Base-by-base conservation (phyloP, 2,888 invertebrate genomes). In the Epsilonema sp. region DNA sequence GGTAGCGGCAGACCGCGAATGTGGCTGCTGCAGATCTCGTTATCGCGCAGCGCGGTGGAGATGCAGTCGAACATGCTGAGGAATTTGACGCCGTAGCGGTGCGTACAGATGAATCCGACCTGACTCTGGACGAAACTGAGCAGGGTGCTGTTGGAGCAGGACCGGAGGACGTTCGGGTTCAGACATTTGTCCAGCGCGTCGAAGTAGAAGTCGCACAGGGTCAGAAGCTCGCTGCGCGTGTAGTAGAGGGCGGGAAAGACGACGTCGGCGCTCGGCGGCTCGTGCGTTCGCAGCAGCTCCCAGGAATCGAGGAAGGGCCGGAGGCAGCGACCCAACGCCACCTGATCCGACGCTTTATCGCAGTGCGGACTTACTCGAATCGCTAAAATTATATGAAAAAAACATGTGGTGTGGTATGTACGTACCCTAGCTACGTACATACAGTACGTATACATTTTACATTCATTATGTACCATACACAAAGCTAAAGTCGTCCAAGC, bases 91-190 rank as follows among this genome's bases (percentile, higher is more conserved):
- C 37, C 45, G 31, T 42, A 37, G 16, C 37, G 8, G 8, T 16
- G 31, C 13, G 38, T 45, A 38, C 48, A 48, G 41, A 48, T 41
- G 45, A 40, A 48, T 3, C 22, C n/a, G 45, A 48, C 45, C 22
- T 48, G 48, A 24, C 42, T 37, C 26, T 48, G 42, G 1, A 48
- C 31, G 42, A 48, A 48, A 11, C 11, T 3, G 24, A 48, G n/a
- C n/a, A n/a, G n/a, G n/a, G n/a, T n/a, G n/a, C n/a, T n/a, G n/a
- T n/a, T n/a, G n/a, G n/a, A n/a, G n/a, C n/a, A n/a, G n/a, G n/a
- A n/a, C n/a, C n/a, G n/a, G n/a, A n/a, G n/a, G n/a, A n/a, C n/a
- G n/a, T n/a, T n/a, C n/a, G n/a, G n/a, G n/a, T n/a, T n/a, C 21
- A 48, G 22, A 21, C 48, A 48, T 2, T 25, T 20, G 24, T 26